A percentile compares a stretch with the other conserved stretches of the same genome.
Conservation (phyloP, 2,797 vertebrate genomes). For the Trichosurus vulpecula region DNA sequence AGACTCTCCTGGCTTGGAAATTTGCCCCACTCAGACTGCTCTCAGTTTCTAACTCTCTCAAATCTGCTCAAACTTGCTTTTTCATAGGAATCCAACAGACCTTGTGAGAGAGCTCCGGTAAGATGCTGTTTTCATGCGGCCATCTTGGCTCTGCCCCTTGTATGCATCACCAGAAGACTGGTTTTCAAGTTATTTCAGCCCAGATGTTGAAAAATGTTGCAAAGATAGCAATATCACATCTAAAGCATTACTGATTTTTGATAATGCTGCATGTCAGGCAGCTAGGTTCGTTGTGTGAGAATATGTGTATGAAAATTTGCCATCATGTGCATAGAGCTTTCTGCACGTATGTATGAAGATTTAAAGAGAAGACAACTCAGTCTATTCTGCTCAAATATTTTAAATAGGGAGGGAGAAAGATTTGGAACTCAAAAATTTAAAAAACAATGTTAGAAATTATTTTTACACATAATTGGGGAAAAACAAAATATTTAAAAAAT, state of each 20-base stretch:
- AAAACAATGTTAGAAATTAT: neutral
- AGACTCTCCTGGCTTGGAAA: too few relatives aligned
- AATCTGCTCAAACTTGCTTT: too few relatives aligned
- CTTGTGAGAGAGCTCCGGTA: too few relatives aligned
- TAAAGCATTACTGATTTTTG: neutral
- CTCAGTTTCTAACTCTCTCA: too few relatives aligned
- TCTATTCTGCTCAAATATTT: neutral
- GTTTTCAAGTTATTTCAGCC: neutral
- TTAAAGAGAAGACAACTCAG: neutral
- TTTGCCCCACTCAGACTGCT: too few relatives aligned
- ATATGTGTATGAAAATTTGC: neutral
- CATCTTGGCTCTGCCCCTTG: too few relatives aligned
- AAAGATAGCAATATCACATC: neutral
- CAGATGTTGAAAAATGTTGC: neutral
- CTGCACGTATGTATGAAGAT: neutral
- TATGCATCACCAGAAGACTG: too few relatives aligned
- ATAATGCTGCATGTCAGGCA: neutral
- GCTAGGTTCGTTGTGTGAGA: neutral
- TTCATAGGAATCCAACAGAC: too few relatives aligned
- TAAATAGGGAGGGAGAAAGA: neutral
- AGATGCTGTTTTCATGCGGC: too few relatives aligned
- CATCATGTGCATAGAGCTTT: neutral
- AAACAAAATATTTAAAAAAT: neutral
- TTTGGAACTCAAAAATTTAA: neutral
- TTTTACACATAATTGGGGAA: neutral